Base-by-base conservation (phyloP, 2,888 invertebrate species). In the Meliscaeva auricollis region DNA sequence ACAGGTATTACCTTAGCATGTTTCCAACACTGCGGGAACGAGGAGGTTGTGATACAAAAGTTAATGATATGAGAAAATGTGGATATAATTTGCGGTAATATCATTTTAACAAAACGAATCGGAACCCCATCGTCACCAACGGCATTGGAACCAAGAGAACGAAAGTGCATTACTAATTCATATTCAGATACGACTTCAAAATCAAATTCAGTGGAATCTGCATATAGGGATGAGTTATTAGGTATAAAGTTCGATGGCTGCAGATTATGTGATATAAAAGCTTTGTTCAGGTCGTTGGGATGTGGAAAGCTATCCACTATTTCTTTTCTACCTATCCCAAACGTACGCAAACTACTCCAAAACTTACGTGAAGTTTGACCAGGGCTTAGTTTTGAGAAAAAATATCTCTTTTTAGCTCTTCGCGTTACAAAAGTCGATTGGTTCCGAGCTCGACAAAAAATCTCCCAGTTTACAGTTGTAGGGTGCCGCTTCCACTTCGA, bases 101-200 rank as follows among this genome's bases (percentile, higher is more conserved):
- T 64, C n/a, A 64, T 9, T 30, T 64, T 62, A 13, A 62, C n/a
- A 62, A 62, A 62, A 11, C 17, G 58, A 38, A 58, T n/a, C 5
- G 58, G 58, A 20, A 58, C 38, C 3, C 62, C 46, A 46, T 62
- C 46, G 11, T 46, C 64, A 46, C 64, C 64, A n/a, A 17, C 15
- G 30, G 46, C 44, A 30, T 64, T 48, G 15, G 64, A 48, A 30
- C 46, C 30, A 15, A 64, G 3, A n/a, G 11, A 9, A 9, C 15
- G 11, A 8, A 64, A 8, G 9, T 44, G n/a, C 20, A 26, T 9
- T 11, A 26, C 30, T 8, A 64, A n/a, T 26, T 48, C 64, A 48
- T 46, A 30, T 30, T 64, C 46, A 32, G 26, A 46, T 11, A 64
- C 46, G 30, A 13, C 46, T 30, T 64, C 62, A 46, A 46, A 64